Percentiles rank a stretch among this genome's conserved stretches.
Evolutionary conservation across 2,888 invertebrate genomes (phyloP).

Genomic region (Bembecia ichneumoniformis): DNA sequence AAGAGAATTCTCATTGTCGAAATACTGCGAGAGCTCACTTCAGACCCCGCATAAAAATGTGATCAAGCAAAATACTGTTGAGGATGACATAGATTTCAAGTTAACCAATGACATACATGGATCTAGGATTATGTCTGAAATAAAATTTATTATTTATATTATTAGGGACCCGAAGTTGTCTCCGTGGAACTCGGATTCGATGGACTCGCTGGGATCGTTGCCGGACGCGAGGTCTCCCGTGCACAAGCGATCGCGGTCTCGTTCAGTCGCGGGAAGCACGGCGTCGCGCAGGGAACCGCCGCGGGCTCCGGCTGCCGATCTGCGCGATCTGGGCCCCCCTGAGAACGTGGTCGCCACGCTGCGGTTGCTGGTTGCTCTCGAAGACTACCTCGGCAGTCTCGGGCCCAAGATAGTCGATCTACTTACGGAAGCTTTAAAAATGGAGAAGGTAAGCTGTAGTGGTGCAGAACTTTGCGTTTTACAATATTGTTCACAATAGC

Average conservation of each 20-base stretch:
- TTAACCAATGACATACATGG: too few relatives aligned
- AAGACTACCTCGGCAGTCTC: constrained; percentile 86
- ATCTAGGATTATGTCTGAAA: too few relatives aligned
- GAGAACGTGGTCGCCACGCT: constrained; percentile 78
- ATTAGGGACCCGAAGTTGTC: constrained; percentile 42
- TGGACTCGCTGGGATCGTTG: constrained; percentile 37
- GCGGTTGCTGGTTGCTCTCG: constrained; percentile 83
- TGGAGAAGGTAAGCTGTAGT: constrained; percentile 77
- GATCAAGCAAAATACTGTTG: too few relatives aligned
- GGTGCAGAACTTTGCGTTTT: not conserved
- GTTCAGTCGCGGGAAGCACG: constrained; percentile 14
- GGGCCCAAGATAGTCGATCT: constrained; percentile 85
- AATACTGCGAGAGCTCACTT: too few relatives aligned
- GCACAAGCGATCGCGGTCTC: constrained; percentile 8
- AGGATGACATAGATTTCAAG: too few relatives aligned
- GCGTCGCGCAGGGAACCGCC: constrained; percentile 8
- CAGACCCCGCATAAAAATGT: too few relatives aligned
- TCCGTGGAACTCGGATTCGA: constrained; percentile 54
- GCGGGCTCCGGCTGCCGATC: constrained; percentile 8
- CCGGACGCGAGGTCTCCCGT: constrained; percentile 27
- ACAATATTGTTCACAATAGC: too few relatives aligned
- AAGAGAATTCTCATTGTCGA: too few relatives aligned
- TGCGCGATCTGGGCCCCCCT: constrained; percentile 43
- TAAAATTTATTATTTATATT: not conserved
- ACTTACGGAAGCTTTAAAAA: constrained; percentile 81